Percentiles rank a stretch among this genome's conserved stretches.
phyloP scores from a whole-genome alignment of 2,888 invertebrate genomes.

The Mylabris sibirica region DNA sequence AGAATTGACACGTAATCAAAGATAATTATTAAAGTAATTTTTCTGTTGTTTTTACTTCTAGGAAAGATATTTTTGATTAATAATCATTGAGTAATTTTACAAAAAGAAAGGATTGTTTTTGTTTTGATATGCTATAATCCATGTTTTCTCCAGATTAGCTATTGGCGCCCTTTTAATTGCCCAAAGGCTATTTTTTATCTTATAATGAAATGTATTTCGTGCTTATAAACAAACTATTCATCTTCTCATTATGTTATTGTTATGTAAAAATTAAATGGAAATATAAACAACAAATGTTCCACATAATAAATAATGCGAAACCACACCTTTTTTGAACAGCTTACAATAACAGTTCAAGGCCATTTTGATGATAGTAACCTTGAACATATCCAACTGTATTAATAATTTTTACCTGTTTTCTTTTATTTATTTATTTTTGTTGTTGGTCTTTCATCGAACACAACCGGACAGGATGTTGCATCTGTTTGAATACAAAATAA shows the following conservation, averaged over 20 bases:
- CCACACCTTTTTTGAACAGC: constrained; percentile 21
- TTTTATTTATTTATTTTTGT: background rate
- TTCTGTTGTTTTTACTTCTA: background rate
- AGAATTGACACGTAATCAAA: background rate
- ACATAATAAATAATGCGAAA: constrained; percentile 34
- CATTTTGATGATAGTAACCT: constrained; percentile 29
- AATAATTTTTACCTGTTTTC: constrained; percentile 9
- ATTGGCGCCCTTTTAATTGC: too few relatives aligned
- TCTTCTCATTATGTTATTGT: constrained; percentile 18
- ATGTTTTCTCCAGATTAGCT: too few relatives aligned
- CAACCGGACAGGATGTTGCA: background rate
- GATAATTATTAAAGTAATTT: background rate
- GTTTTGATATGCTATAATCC: too few relatives aligned
- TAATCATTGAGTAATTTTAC: background rate
- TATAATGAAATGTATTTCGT: too few relatives aligned
- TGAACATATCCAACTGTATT: constrained; percentile 31
- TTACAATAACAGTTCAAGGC: constrained; percentile 31
- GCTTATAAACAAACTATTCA: background rate
- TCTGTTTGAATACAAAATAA: constrained; percentile 5
- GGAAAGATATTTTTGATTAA: background rate
- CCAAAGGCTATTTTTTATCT: too few relatives aligned
- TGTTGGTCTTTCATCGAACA: background rate
- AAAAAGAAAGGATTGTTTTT: background rate
- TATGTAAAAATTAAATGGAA: constrained; percentile 29
- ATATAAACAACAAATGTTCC: constrained; percentile 30